Conservation (phyloP, 1,140 invertebrate species). For the Monomorium pharaonis region DNA sequence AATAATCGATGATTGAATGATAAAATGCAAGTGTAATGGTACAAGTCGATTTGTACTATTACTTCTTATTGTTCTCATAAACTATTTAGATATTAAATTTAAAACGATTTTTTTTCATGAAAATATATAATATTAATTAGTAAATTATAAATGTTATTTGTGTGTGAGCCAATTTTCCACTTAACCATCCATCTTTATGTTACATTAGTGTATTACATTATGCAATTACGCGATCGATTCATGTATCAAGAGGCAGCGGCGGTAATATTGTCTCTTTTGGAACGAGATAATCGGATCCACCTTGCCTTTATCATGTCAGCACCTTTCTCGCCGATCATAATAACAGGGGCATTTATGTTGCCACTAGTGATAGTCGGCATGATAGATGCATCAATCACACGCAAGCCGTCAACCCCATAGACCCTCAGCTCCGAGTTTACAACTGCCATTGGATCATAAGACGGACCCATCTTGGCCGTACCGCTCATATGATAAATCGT, state of each 20-base stretch:
- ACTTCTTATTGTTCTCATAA: background rate
- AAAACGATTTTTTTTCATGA: background rate
- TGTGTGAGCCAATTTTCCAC: background rate
- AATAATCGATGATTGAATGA: background rate
- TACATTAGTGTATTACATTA: background rate
- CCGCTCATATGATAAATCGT: slow-evolving; percentile 95
- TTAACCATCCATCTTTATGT: background rate
- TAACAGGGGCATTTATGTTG: slow-evolving; percentile 94
- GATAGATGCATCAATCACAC: slow-evolving; percentile 93
- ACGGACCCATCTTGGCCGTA: slow-evolving; percentile 94
- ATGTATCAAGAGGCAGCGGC: background rate
- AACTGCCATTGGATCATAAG: slow-evolving; percentile 91
- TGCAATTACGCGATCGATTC: background rate
- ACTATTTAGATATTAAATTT: background rate
- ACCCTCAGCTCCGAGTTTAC: slow-evolving; percentile 92
- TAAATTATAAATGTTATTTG: background rate
- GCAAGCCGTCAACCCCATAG: slow-evolving; percentile 90
- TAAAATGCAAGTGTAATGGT: no score
- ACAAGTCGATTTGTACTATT: background rate
- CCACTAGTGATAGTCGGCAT: slow-evolving; percentile 93
- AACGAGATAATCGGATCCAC: slow-evolving; percentile 68
- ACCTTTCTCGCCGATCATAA: slow-evolving; percentile 98
- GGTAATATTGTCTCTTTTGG: slow-evolving; percentile 31
- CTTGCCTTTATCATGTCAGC: slow-evolving; percentile 92
- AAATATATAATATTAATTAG: background rate